These are phyloP conservation scores for Synanthedon myopaeformis DNA, from an alignment of 2,888 invertebrate species.

Conservation along the genomic window DNA sequence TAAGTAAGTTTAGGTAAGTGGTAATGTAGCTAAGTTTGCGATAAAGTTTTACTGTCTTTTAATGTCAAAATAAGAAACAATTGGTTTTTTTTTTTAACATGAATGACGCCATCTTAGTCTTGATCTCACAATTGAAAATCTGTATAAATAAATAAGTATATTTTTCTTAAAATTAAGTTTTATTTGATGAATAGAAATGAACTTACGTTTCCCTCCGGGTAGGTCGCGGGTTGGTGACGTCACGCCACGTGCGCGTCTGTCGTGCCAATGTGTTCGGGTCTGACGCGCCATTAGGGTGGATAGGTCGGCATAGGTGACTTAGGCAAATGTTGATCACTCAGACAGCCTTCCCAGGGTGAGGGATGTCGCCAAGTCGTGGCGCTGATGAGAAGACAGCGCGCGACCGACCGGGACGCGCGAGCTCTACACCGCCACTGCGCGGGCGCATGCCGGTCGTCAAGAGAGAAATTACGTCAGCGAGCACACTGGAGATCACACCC, in stretches of 20 bases:
- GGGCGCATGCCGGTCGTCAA: constrained; percentile 19
- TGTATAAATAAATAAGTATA: no score
- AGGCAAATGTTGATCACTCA: not conserved
- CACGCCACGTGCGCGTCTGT: constrained; percentile 38
- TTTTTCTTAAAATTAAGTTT: no score
- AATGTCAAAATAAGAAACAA: no score
- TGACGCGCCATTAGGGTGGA: constrained; percentile 1
- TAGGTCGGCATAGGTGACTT: constrained; percentile 4
- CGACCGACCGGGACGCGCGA: constrained; percentile 55
- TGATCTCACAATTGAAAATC: no score
- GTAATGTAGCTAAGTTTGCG: no score
- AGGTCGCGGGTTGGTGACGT: constrained; percentile 29
- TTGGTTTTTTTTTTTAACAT: no score
- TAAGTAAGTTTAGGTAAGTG: no score
- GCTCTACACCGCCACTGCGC: constrained; percentile 49
- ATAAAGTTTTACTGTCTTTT: no score
- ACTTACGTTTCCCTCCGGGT: constrained; percentile 45
- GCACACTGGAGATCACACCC: constrained; percentile 54
- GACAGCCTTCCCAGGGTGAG: constrained; percentile 6
- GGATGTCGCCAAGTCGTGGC: constrained; percentile 4
- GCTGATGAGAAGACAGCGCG: constrained; percentile 24
- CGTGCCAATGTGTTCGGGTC: not conserved
- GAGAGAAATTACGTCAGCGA: constrained; percentile 55
- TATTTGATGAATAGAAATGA: constrained; percentile 11
- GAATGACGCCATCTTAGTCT: no score